phyloP scores from a whole-genome alignment of 2,888 invertebrate genomes.

The Pantelozetes paolii region DNA sequence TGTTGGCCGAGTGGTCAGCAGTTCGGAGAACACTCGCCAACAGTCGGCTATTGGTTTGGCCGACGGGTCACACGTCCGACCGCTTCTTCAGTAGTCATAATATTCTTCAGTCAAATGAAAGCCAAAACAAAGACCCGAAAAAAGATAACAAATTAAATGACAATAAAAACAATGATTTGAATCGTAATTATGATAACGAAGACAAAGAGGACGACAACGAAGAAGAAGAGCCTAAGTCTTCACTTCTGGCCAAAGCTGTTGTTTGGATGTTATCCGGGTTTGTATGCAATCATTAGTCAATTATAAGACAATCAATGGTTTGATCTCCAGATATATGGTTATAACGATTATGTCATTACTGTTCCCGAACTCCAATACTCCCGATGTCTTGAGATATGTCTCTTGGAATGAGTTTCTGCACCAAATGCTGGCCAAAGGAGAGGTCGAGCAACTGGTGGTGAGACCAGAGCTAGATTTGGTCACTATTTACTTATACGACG shows the following conservation, averaged over 20 bases:
- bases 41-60: background rate
- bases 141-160: background rate
- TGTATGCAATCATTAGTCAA: background rate
- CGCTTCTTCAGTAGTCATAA: background rate
- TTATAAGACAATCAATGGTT: background rate
- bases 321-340: constrained; percentile 61
- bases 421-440: constrained; percentile 87
- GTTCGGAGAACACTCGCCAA: background rate
- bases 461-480: constrained; percentile 78
- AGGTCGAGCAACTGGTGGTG: constrained; percentile 77
- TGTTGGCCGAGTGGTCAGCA: background rate
- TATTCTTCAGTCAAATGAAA: background rate
- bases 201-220: background rate
- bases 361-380: constrained; percentile 66
- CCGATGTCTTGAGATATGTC: constrained; percentile 60
- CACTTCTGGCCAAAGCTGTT: constrained; percentile 68
- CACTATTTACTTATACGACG: constrained; percentile 75
- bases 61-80: background rate
- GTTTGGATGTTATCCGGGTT: constrained; percentile 62
- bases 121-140: background rate
- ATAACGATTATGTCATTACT: constrained; percentile 68
- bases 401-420: constrained; percentile 92
- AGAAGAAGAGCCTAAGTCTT: constrained; percentile 57
- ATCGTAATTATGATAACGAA: background rate
- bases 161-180: background rate